Conservation (phyloP, 2,888 invertebrate genomes). For the Gortyna flavago region DNA sequence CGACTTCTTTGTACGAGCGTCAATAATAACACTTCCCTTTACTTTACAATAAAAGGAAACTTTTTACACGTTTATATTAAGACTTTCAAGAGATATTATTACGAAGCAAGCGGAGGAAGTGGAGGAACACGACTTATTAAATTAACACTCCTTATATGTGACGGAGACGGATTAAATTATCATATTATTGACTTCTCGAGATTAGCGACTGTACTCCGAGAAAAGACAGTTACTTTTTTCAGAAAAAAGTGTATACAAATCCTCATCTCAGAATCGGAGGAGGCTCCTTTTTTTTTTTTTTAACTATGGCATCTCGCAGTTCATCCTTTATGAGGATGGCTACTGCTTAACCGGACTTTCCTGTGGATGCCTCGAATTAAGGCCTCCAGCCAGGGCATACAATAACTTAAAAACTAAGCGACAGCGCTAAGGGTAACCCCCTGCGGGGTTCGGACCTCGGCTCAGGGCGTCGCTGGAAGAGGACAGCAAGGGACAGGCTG, state of each 20-base stretch:
- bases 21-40: conserved; percentile 79
- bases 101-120: conserved; percentile 25
- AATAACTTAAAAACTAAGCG: too few species aligned
- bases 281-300: too few species aligned
- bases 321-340: too few species aligned
- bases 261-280: conserved; percentile 78
- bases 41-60: conserved; percentile 69
- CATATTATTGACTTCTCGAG: conserved; percentile 65
- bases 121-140: conserved; percentile 53
- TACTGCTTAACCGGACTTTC: too few species aligned
- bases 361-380: too few species aligned
- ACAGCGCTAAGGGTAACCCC: too few species aligned
- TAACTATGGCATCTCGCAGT: too few species aligned
- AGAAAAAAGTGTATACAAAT: conserved; percentile 74
- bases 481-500: too few species aligned
- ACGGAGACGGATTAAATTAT: conserved; percentile 56
- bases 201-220: conserved; percentile 56
- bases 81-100: conserved; percentile 51
- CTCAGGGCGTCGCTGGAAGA: too few species aligned
- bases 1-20: conserved; percentile 78
- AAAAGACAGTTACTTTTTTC: conserved; percentile 56
- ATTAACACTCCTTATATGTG: conserved; percentile 60
- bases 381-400: too few species aligned
- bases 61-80: conserved; percentile 58
- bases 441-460: too few species aligned